phyloP scores from a whole-genome alignment of 2,797 vertebrate genomes.

The Malacoctenus gilli region DNA sequence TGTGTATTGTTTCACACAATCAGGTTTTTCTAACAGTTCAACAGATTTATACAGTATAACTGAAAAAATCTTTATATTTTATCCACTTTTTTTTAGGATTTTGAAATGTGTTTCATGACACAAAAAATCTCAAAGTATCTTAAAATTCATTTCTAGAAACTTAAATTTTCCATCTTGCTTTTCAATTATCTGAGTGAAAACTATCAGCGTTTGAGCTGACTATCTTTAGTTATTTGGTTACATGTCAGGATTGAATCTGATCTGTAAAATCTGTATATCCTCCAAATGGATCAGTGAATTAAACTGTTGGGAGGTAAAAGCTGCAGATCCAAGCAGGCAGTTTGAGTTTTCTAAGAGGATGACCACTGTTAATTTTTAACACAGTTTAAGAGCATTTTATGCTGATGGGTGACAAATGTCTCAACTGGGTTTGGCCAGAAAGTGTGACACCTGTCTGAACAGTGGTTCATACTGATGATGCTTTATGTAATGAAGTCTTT shows the following conservation, averaged over 20 bases:
- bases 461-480: constrained; percentile 12
- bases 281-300: not conserved
- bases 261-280: not conserved
- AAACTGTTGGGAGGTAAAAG: constrained; percentile 17
- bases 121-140: too few species aligned
- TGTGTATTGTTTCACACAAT: too few species aligned
- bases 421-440: constrained; percentile 47
- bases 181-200: too few species aligned
- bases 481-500: constrained; percentile 8
- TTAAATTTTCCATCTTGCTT: too few species aligned
- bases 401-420: constrained; percentile 78
- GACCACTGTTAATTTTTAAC: constrained; percentile 85
- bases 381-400: constrained; percentile 77
- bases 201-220: too few species aligned
- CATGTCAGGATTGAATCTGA: not conserved
- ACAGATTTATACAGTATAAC: too few species aligned
- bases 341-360: constrained; percentile 45
- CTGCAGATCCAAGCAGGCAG: constrained; percentile 53
- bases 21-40: too few species aligned
- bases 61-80: too few species aligned
- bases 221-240: too few species aligned
- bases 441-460: constrained; percentile 13
- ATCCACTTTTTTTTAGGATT: too few species aligned
- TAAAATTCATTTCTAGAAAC: too few species aligned
- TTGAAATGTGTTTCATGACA: too few species aligned